Base-by-base conservation (phyloP, 2,113 vertebrate genomes). In the Scortum barcoo region DNA sequence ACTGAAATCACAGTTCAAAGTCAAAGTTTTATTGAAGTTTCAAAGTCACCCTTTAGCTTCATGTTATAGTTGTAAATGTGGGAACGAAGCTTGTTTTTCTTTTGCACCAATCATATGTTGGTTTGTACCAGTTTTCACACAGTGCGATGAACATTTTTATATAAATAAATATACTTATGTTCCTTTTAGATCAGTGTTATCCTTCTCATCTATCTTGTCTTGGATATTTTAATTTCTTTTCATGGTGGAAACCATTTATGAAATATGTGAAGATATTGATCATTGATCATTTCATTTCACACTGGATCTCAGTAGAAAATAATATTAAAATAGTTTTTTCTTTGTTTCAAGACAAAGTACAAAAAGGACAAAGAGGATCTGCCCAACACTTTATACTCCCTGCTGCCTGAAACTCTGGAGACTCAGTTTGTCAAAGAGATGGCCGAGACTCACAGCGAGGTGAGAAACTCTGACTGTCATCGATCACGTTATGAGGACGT, bases 361-460 rank as follows among this genome's bases (percentile, higher is more conserved):
- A 89, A 80, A 73, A 89, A 89, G 61, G 91, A 91, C 17, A 72
- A 69, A 44, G 89, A 89, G 84, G 90, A 90, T 13, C 70, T 94
- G 38, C 16, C 91, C 36, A 60, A 12, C 73, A 22, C 83, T 1
- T 8, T 94, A 19, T 93, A 42, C 80, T 90, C 90, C 0, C 76
- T 90, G 83, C 86, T 95, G 30, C 81, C 93, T 1, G 89, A 95
- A 6, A 95, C 94, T 4, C 85, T 88, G 51, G 24, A 93, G 40
- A 95, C 91, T 0, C 91, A 89, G 83, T 92, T 93, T 67, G 76
- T 89, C 0, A 93, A 83, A 40, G 90, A 92, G 36, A 93, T 94
- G 93, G 38, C 66, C 0, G 87, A 90, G n/a, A 93, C 86, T 0
- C 91, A 93, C 91, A 93, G 91, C 11, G 20, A 91, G 89, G 91